These are phyloP conservation scores for Spilosoma lubricipeda DNA, from an alignment of 2,888 invertebrate genomes.

Conservation along the genomic window DNA sequence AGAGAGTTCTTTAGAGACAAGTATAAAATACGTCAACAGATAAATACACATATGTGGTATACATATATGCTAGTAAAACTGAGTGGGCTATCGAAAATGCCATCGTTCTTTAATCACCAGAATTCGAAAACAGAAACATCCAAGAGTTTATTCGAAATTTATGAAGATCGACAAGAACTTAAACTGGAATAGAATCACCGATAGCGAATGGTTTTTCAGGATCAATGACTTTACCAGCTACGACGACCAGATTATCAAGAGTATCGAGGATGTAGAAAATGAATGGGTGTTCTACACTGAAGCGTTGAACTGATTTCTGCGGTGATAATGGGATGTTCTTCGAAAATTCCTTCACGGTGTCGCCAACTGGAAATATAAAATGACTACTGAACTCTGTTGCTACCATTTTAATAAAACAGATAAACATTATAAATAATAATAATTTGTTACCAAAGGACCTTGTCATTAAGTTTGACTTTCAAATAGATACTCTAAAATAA, in stretches of 20 bases:
- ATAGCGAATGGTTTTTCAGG: conserved; percentile 66
- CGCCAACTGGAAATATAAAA: conserved; percentile 56
- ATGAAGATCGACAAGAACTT: conserved; percentile 12
- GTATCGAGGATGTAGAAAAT: conserved; percentile 88
- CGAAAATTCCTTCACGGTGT: conserved; percentile 60
- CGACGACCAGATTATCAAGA: conserved; percentile 85
- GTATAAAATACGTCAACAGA: conserved; percentile 44
- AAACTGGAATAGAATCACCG: conserved; percentile 38
- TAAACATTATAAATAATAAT: neutral
- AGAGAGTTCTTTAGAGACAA: conserved; percentile 60
- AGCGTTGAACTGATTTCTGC: conserved; percentile 62
- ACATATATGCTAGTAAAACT: conserved; percentile 27
- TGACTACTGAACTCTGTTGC: neutral
- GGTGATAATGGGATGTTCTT: conserved; percentile 69
- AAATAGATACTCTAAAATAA: too few species aligned
- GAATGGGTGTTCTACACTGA: conserved; percentile 87
- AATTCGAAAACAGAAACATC: conserved; percentile 41
- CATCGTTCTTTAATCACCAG: conserved; percentile 21
- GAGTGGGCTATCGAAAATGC: conserved; percentile 44
- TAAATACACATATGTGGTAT: conserved; percentile 33
- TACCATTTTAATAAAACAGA: neutral
- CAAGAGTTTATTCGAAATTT: conserved; percentile 16
- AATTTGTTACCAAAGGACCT: neutral
- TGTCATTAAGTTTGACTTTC: neutral
- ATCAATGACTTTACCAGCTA: conserved; percentile 86